Base-by-base conservation (phyloP, 2,888 invertebrate genomes). In the Macrophya alboannulata region DNA sequence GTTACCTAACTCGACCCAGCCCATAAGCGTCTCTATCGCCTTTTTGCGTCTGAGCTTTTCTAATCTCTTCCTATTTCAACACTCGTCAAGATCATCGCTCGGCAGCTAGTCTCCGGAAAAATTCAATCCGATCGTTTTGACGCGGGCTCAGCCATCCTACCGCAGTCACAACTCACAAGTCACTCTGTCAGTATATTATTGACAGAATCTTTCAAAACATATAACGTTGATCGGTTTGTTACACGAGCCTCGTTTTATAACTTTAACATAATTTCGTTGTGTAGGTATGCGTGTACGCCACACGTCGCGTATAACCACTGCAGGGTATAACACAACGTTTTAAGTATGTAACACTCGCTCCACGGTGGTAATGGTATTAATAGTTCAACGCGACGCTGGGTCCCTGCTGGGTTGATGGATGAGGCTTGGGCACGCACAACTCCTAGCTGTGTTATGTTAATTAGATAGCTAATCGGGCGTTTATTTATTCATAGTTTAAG, bases 381-480 rank as follows among this genome's bases (percentile, higher is more conserved):
- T 68, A 71, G 71, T 83, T 48, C 17, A 65, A 68, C 83, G 65
- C 83, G 68, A 68, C 83, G 83, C 68, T 68, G 31, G 37, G 48
- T 25, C 62, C 48, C 17, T 31, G 68, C 71, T 68, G 87, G 84
- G 87, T 84, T 90, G 91, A 91, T 90, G 88, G 88, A 91, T 90
- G 89, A 89, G 86, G 86, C 86, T 86, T 87, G 85, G 87, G 88
- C 90, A 90, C 88, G 90, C 89, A 89, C 88, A 86, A 86, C 85
- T 85, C 86, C 86, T 12, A 48, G 83, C 87, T 85, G 86, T 88
- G 87, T 90, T 91, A 90, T 90, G 90, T 88, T 91, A 90, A 91
- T 90, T 90, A 88, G 89, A 90, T 87, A 88, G 89, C 90, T 90
- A 90, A 91, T 91, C 90, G 89, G 88, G 87, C 87, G 84, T 86